Conservation (phyloP, 2,113 vertebrate genomes). For the Syrrhaptes paradoxus region DNA sequence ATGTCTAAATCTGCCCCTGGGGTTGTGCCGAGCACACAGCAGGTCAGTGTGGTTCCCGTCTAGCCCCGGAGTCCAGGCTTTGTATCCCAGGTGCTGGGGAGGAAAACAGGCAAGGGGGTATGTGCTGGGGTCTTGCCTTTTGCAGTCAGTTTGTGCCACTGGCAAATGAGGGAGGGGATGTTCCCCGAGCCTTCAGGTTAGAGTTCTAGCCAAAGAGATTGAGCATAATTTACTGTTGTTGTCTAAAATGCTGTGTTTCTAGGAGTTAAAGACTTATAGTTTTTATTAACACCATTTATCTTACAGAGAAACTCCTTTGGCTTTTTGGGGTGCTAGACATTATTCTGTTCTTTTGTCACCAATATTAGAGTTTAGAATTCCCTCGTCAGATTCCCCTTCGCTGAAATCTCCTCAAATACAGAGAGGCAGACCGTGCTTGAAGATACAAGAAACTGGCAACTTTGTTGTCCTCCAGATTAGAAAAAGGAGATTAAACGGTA, state of each 20-base stretch:
- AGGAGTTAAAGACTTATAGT: not conserved
- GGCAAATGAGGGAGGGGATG: not conserved
- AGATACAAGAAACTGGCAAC: not conserved
- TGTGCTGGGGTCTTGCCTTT: not conserved
- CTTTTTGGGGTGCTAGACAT: not conserved
- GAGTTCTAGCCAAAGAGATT: not conserved
- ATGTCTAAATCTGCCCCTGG: not conserved
- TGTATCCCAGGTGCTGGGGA: not conserved
- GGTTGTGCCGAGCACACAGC: not conserved
- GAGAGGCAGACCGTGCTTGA: not conserved
- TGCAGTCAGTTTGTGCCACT: not conserved
- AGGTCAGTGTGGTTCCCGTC: fast-evolving
- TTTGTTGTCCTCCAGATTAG: not conserved
- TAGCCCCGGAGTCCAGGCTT: not conserved
- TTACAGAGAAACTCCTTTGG: not conserved
- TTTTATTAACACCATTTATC: not conserved
- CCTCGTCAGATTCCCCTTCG: not conserved
- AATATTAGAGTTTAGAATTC: not conserved
- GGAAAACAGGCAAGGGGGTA: not conserved
- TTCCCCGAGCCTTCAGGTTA: not conserved
- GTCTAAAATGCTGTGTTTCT: not conserved
- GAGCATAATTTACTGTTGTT: not conserved
- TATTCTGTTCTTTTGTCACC: not conserved
- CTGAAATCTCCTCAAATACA: not conserved
- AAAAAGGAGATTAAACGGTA: not conserved